Base-by-base conservation (phyloP, 2,113 vertebrate genomes). In the Acanthochromis polyacanthus region DNA sequence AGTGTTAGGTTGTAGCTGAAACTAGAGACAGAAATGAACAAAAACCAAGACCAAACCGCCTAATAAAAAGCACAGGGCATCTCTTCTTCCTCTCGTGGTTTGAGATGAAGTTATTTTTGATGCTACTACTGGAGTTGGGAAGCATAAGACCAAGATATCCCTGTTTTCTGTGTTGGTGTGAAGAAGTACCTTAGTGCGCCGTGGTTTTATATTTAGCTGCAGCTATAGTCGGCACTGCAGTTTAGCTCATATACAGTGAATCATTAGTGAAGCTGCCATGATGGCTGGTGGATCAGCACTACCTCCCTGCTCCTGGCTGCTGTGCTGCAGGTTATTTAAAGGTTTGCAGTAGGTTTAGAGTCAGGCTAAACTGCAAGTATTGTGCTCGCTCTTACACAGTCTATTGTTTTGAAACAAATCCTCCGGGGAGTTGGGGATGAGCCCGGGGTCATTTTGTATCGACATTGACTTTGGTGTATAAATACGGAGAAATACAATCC, bases 401-500 rank as follows among this genome's bases (percentile, higher is more conserved):
- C 43, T 28, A 30, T 69, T 61, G 4, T 63, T 81, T 75, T 17
- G 20, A 46, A 74, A 69, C 43, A 68, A 76, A 73, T 62, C 38
- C 51, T n/a, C n/a, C n/a, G 12, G 61, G 55, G n/a, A 45, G 52
- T 4, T 5, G 45, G n/a, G 19, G 56, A 64, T 57, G 53, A 80
- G 62, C 25, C 10, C 66, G 25, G 80, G 69, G 87, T 80, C 75
- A 75, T 70, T 90, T 83, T 70, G 81, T 88, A 55, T 71, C 63
- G 19, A 36, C 6, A 2, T 12, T 63, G 87, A 88, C 79, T 75
- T 70, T 74, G 74, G 36, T 48, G 43, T 70, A 78, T 74, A 74
- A 81, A 89, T 69, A 77, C 70, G 51, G 72, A 71, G 74, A 85
- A 85, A 85, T 62, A 68, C 77, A 80, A 79, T 65, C 61, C 60